Percentiles rank a stretch among this genome's conserved stretches.
These are phyloP conservation scores for Catocala fraxini DNA, from an alignment of 2,888 invertebrate genomes.

Conservation along the genomic window DNA sequence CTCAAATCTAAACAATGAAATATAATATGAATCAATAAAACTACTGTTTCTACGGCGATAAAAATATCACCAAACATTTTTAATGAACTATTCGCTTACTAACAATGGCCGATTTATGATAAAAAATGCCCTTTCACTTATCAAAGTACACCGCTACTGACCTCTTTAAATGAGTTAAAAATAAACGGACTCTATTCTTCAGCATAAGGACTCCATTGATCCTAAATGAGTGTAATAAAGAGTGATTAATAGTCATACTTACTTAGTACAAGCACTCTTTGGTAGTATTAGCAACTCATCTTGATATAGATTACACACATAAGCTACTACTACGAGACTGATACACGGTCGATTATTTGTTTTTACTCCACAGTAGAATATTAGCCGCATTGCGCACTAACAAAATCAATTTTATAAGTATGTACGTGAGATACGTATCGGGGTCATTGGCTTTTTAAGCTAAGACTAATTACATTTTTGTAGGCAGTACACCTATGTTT, in stretches of 20 bases:
- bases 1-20: no score
- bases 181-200: conserved; percentile 67
- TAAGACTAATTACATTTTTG: conserved; percentile 7
- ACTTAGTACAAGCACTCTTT: conserved; percentile 61
- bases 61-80: conserved; percentile 5
- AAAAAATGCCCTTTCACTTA: conserved; percentile 49
- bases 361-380: conserved; percentile 30
- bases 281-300: conserved; percentile 44
- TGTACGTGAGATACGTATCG: conserved; percentile 35
- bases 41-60: neutral
- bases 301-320: conserved; percentile 46
- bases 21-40: no score
- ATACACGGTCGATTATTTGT: conserved; percentile 28
- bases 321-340: conserved; percentile 1
- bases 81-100: neutral
- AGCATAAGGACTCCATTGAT: conserved; percentile 74
- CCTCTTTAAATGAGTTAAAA: conserved; percentile 63
- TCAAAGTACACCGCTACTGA: conserved; percentile 51
- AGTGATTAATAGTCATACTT: conserved; percentile 71
- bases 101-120: conserved; percentile 22
- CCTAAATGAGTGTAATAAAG: conserved; percentile 70
- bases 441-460: conserved; percentile 32
- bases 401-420: conserved; percentile 33
- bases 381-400: conserved; percentile 40
- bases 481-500: conserved; percentile 6